phyloP scores from a whole-genome alignment of 2,797 vertebrate genomes.

The Mormyrops attenuatus region DNA sequence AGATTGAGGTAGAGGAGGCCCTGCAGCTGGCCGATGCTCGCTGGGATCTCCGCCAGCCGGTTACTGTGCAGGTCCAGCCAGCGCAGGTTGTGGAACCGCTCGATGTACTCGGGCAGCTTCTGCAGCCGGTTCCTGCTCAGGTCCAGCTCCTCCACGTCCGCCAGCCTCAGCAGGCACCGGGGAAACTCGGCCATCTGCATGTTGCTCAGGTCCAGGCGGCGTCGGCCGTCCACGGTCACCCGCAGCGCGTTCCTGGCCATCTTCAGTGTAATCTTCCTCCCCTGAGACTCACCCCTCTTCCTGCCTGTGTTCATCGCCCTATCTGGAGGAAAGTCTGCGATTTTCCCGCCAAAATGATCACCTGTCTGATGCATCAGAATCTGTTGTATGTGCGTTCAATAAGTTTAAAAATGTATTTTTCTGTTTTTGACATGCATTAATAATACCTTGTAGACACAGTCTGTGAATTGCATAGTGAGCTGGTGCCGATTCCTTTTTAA shows the following conservation, averaged over 20 bases:
- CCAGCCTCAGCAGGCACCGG: constrained; percentile 70
- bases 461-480: not conserved
- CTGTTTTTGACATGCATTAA: not conserved
- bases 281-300: constrained; percentile 53
- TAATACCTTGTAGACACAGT: not conserved
- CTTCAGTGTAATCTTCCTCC: constrained; percentile 71
- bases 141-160: constrained; percentile 74
- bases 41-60: constrained; percentile 72
- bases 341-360: not conserved
- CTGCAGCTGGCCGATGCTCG: constrained; percentile 64
- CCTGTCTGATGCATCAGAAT: not conserved
- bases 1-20: constrained; percentile 72
- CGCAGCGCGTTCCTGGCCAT: constrained; percentile 66
- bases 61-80: constrained; percentile 82
- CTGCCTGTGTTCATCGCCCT: constrained; percentile 65
- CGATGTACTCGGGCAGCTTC: constrained; percentile 72
- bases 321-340: not conserved
- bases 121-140: constrained; percentile 79
- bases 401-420: not conserved
- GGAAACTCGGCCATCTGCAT: constrained; percentile 76
- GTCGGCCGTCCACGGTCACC: constrained; percentile 63
- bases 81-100: constrained; percentile 65
- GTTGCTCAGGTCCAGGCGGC: constrained; percentile 76
- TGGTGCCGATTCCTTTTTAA: not conserved
- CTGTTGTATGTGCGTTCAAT: not conserved